Conservation (phyloP, 1,140 invertebrate genomes). For the Pachypsylla venusta region DNA sequence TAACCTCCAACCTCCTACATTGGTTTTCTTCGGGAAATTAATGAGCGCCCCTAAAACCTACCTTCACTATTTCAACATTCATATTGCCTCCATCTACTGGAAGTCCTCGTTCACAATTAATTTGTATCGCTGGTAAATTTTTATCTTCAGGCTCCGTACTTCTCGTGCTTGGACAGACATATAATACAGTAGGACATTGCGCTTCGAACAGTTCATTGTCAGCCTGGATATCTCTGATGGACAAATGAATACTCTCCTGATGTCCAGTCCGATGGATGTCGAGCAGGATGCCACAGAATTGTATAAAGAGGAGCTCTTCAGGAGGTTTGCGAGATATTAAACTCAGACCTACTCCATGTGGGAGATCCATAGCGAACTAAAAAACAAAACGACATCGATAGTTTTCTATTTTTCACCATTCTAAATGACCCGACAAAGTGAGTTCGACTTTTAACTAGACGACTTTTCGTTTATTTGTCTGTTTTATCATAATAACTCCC, state of each 20-base stretch:
- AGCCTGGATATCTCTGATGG: conserved; percentile 62
- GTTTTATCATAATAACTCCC: no score
- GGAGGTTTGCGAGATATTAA: conserved; percentile 57
- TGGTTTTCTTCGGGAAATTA: no score
- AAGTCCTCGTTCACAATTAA: conserved; percentile 45
- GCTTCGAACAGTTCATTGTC: conserved; percentile 70
- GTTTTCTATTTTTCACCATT: no score
- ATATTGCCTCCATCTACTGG: conserved; percentile 50
- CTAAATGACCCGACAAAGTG: no score
- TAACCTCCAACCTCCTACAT: no score
- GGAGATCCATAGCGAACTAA: conserved; percentile 44
- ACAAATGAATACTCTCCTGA: conserved; percentile 48
- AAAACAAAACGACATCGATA: conserved; percentile 23
- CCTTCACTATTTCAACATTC: conserved; percentile 61
- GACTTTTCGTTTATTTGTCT: no score
- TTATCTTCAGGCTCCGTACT: conserved; percentile 30
- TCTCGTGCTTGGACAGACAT: conserved; percentile 39
- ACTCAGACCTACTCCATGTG: conserved; percentile 64
- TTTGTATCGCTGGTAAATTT: conserved; percentile 43
- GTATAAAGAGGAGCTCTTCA: conserved; percentile 76
- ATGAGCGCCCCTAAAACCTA: no score
- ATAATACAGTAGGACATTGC: conserved; percentile 64
- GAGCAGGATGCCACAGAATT: conserved; percentile 53
- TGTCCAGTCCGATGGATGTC: conserved; percentile 41
- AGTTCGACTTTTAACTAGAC: no score